Evolutionary conservation across 2,888 invertebrate species (phyloP).

Genomic region (Phorcus lineatus): DNA sequence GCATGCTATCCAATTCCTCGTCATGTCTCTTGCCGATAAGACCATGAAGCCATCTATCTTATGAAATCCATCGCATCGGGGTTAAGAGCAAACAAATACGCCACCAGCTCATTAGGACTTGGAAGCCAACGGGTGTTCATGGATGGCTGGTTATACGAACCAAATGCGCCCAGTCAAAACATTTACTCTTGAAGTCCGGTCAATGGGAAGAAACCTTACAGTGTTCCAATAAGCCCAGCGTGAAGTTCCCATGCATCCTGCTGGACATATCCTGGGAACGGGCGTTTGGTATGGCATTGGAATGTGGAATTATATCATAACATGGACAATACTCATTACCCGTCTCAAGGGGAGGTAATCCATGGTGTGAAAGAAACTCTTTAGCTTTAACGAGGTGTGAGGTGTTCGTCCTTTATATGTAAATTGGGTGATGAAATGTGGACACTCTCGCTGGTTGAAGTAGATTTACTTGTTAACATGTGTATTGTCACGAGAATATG

Average conservation of each 20-base stretch:
- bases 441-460: not conserved
- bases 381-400: not conserved
- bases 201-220: not conserved
- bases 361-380: conserved; percentile 9
- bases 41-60: not conserved
- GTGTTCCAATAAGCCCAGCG: not conserved
- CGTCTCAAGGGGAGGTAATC: conserved; percentile 12
- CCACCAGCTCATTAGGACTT: conserved; percentile 1
- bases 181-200: not conserved
- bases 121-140: not conserved
- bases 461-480: not conserved
- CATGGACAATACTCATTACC: not conserved
- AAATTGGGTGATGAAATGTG: not conserved
- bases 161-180: conserved; percentile 22
- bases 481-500: no score
- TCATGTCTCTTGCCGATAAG: not conserved
- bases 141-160: not conserved
- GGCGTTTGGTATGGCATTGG: no score
- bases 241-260: not conserved
- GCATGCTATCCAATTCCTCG: not conserved
- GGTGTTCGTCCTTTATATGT: not conserved
- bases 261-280: not conserved
- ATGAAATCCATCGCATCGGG: conserved; percentile 12
- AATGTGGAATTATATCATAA: not conserved
- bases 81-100: conserved; percentile 10